Conservation (phyloP, 2,888 invertebrate genomes). For the Charanyca ferruginea region DNA sequence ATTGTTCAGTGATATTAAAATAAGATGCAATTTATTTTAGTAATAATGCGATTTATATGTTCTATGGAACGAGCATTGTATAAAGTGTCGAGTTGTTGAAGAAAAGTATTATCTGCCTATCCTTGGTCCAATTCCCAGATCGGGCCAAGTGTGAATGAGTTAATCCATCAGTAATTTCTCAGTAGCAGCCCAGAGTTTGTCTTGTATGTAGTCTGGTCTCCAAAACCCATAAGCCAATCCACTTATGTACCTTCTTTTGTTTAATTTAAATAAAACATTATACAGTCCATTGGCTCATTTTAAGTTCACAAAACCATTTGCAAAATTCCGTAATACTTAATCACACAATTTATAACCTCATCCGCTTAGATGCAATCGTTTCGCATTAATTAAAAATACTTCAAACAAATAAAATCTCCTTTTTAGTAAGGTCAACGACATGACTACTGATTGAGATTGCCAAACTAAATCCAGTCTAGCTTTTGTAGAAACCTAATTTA, state of each 20-base stretch:
- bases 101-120: not conserved
- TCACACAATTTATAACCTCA: conserved; percentile 43
- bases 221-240: no score
- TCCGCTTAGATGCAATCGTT: conserved; percentile 53
- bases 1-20: conserved; percentile 50
- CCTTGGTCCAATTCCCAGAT: no score
- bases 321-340: conserved; percentile 28
- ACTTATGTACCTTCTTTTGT: not conserved
- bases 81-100: conserved; percentile 14
- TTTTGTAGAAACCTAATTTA: conserved; percentile 12
- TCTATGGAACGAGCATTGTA: conserved; percentile 9
- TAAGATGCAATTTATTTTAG: conserved; percentile 46
- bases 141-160: no score
- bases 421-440: conserved; percentile 32
- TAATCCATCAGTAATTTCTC: no score
- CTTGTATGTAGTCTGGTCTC: no score
- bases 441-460: conserved; percentile 33
- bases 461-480: conserved; percentile 20
- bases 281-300: not conserved
- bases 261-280: not conserved
- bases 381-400: conserved; percentile 52
- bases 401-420: conserved; percentile 48
- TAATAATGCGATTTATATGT: conserved; percentile 30
- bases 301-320: conserved; percentile 20
- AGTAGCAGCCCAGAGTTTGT: no score